These are phyloP conservation scores for Xiphophorus hellerii DNA, from an alignment of 2,113 vertebrate species.

Conservation along the genomic window DNA sequence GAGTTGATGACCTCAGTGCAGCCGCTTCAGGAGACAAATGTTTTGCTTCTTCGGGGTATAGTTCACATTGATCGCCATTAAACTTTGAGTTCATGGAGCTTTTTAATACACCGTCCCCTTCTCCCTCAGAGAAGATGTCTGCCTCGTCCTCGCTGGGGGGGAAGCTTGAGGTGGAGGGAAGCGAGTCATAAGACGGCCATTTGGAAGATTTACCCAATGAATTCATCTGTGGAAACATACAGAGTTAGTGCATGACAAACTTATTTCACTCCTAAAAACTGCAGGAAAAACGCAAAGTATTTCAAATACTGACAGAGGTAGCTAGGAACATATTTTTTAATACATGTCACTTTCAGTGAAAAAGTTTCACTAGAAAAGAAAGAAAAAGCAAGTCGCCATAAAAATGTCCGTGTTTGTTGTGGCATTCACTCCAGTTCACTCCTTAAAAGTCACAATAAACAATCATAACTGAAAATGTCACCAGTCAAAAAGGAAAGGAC, in stretches of 20 bases:
- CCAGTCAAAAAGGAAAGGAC: not conserved
- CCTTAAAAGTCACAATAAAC: no score
- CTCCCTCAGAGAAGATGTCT: slow-evolving; percentile 77
- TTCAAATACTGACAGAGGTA: not conserved
- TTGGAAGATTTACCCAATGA: slow-evolving; percentile 70
- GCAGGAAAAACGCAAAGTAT: not conserved
- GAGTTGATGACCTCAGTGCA: slow-evolving; percentile 51
- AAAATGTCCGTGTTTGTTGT: no score
- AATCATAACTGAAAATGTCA: no score
- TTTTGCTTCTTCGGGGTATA: not conserved
- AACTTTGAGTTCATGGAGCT: slow-evolving; percentile 7
- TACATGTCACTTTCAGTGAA: not conserved
- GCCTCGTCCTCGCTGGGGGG: slow-evolving; percentile 76
- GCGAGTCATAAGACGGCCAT: slow-evolving; percentile 73
- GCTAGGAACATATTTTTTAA: not conserved
- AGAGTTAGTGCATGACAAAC: not conserved
- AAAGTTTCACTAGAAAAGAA: not conserved
- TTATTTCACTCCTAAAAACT: no score
- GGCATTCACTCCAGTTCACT: no score
- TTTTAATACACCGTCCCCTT: slow-evolving; percentile 46
- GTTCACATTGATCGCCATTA: slow-evolving; percentile 17
- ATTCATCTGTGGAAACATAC: slow-evolving; percentile 64
- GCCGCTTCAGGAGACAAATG: slow-evolving; percentile 9
- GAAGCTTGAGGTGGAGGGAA: slow-evolving; percentile 62
- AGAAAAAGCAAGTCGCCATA: no score